phyloP scores from a whole-genome alignment of 2,888 invertebrate genomes.

The Epinotia bilunana region DNA sequence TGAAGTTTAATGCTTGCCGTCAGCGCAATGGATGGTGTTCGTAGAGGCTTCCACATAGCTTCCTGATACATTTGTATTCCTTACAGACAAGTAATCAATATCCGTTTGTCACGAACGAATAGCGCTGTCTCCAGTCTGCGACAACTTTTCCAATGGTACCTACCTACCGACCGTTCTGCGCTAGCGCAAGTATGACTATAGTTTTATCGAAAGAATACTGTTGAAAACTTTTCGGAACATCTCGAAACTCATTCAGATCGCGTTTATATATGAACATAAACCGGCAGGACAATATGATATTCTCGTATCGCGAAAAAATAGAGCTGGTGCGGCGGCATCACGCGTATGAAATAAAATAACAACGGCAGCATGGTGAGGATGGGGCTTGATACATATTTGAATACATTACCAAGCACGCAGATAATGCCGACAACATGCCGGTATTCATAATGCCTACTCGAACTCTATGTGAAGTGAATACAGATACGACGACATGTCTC shows the following conservation, averaged over 20 bases:
- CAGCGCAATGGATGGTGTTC: constrained; percentile 72
- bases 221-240: neutral
- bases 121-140: constrained; percentile 64
- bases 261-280: constrained; percentile 55
- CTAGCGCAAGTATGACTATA: constrained; percentile 52
- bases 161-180: constrained; percentile 49
- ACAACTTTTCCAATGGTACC: constrained; percentile 64
- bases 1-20: constrained; percentile 78
- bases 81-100: constrained; percentile 82
- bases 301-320: constrained; percentile 73
- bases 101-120: constrained; percentile 72
- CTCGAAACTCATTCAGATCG: constrained; percentile 43
- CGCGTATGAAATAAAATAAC: constrained; percentile 83
- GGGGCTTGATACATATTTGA: constrained; percentile 84
- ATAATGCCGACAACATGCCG: constrained; percentile 77
- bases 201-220: neutral
- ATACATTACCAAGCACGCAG: constrained; percentile 82
- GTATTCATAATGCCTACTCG: constrained; percentile 79
- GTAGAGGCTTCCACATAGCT: constrained; percentile 66
- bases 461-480: constrained; percentile 75
- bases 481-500: constrained; percentile 56
- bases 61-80: constrained; percentile 82
- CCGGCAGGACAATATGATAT: constrained; percentile 64
- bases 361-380: constrained; percentile 78
- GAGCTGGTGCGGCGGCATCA: constrained; percentile 74